phyloP scores from a whole-genome alignment of 2,888 invertebrate genomes.

The Aethes cnicana region DNA sequence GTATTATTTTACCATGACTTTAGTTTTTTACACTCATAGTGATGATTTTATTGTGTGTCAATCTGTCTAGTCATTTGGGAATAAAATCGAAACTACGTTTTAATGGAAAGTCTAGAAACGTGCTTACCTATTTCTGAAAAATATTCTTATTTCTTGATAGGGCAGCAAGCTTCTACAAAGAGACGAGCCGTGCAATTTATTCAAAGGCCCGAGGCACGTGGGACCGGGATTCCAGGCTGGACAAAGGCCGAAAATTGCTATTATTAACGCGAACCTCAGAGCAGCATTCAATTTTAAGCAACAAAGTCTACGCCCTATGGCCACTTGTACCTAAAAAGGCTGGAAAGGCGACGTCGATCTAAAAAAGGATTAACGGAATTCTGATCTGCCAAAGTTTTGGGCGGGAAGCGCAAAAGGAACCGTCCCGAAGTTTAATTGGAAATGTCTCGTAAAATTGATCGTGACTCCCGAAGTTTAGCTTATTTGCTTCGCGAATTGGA shows the following conservation, averaged over 20 bases:
- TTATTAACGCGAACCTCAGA: conserved; percentile 47
- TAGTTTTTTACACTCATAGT: no score
- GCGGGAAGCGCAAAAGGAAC: conserved; percentile 40
- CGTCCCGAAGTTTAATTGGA: conserved; percentile 73
- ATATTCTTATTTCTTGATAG: conserved; percentile 23
- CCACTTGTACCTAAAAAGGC: conserved; percentile 18
- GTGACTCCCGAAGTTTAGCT: conserved; percentile 59
- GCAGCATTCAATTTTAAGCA: conserved; percentile 35
- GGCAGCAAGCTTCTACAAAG: conserved; percentile 6
- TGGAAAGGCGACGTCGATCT: conserved; percentile 13
- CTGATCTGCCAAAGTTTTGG: conserved; percentile 22
- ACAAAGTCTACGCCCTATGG: conserved; percentile 11
- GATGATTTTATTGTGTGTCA: no score
- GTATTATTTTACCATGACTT: no score
- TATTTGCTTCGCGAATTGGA: conserved; percentile 62
- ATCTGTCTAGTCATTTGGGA: no score
- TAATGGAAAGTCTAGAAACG: no score
- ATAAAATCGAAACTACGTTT: no score
- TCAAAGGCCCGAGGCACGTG: conserved; percentile 46
- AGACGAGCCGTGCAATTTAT: conserved; percentile 46
- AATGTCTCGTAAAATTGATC: conserved; percentile 71
- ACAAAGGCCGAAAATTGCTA: conserved; percentile 54
- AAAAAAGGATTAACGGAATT: conserved; percentile 31
- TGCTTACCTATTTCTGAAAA: conserved; percentile 19
- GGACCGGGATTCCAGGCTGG: conserved; percentile 43